These are phyloP conservation scores for Empidonax traillii DNA, from an alignment of 2,113 vertebrate genomes.

Conservation along the genomic window DNA sequence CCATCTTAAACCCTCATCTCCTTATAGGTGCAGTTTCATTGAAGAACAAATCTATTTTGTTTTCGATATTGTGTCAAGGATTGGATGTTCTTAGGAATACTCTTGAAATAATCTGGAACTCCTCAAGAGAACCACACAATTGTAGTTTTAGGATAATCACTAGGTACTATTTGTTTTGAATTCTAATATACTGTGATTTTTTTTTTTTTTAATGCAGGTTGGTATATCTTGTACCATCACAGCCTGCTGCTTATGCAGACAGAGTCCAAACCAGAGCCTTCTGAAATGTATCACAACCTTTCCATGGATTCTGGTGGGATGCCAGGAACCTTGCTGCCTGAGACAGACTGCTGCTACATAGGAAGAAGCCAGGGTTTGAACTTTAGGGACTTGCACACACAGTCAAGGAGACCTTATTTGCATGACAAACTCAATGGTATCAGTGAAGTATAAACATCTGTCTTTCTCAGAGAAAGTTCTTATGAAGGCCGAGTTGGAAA, in stretches of 20 bases:
- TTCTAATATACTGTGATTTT: not conserved
- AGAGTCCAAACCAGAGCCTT: not conserved
- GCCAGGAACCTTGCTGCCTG: not conserved
- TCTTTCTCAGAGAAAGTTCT: not conserved
- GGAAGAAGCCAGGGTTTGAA: not conserved
- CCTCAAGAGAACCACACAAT: not conserved
- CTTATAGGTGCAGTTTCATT: not conserved
- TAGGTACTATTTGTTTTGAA: not conserved
- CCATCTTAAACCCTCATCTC: not conserved
- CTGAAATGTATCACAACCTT: not conserved
- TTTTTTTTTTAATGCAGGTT: not conserved
- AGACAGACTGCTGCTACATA: not conserved
- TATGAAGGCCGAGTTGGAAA: not conserved
- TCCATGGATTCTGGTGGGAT: not conserved
- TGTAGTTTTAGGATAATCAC: not conserved
- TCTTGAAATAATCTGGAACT: not conserved
- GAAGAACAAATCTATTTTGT: not conserved
- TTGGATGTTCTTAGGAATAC: not conserved
- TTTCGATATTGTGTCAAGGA: not conserved
- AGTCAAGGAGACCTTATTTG: not conserved
- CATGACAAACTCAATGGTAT: not conserved
- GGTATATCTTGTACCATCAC: not conserved
- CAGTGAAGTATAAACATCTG: not conserved
- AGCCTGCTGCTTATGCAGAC: not conserved
- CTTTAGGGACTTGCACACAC: not conserved